Evolutionary conservation across 2,888 invertebrate species (phyloP).

Genomic region (Stenodera caucasica): DNA sequence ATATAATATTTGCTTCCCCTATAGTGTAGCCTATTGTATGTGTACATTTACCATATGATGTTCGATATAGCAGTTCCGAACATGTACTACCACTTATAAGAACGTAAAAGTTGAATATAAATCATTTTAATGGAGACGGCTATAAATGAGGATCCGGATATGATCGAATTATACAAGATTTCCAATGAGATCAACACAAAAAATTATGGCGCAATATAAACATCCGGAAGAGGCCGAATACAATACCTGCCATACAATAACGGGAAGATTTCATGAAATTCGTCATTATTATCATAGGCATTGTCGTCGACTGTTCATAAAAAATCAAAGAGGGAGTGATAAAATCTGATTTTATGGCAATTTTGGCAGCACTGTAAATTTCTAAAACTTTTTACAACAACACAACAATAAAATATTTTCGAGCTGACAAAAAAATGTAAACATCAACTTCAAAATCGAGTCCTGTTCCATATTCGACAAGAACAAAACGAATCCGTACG

Average conservation of each 20-base stretch:
- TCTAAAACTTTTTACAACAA: not conserved
- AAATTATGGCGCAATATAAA: not conserved
- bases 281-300: not conserved
- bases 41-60: constrained; percentile 54
- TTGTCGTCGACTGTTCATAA: not conserved
- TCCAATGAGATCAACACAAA: not conserved
- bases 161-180: constrained; percentile 9
- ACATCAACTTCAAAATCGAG: not conserved
- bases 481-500: not conserved
- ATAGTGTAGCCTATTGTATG: constrained; percentile 39
- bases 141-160: constrained; percentile 8
- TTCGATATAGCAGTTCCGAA: constrained; percentile 38
- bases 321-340: not conserved
- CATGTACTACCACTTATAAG: constrained; percentile 23
- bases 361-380: constrained; percentile 14
- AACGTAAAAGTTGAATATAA: constrained; percentile 22
- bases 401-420: not conserved
- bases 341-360: constrained; percentile 9
- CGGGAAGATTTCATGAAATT: not conserved
- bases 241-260: not conserved
- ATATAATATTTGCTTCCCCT: constrained; percentile 52
- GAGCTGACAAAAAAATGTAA: not conserved
- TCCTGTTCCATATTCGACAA: constrained; percentile 5
- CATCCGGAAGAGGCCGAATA: not conserved
- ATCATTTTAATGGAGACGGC: constrained; percentile 26